These are phyloP conservation scores for Philhelius pedissequus DNA, from an alignment of 2,888 invertebrate species.

Conservation along the genomic window DNA sequence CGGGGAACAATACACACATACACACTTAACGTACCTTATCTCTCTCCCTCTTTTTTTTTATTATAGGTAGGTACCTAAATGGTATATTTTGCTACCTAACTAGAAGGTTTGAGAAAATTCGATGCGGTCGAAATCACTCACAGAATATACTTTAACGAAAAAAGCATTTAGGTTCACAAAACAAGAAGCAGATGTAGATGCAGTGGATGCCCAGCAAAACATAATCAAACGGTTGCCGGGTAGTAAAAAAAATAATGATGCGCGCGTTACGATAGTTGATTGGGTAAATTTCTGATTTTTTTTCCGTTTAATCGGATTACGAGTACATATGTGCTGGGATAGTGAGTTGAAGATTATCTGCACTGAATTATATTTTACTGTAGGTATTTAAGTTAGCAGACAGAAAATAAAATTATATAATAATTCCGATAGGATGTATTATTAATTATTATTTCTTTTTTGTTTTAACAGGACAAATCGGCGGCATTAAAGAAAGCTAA, in stretches of 20 bases:
- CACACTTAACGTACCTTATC: background rate
- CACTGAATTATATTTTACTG: background rate
- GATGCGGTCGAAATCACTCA: constrained; percentile 20
- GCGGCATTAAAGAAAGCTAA: constrained; percentile 79
- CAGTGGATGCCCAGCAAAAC: background rate
- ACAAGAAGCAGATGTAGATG: constrained; percentile 16
- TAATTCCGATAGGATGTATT: background rate
- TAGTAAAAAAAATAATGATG: background rate
- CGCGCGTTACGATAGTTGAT: constrained; percentile 24
- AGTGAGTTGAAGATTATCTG: background rate
- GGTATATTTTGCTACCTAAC: background rate
- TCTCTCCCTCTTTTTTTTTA: constrained; percentile 23
- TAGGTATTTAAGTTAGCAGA: background rate
- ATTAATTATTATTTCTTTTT: background rate
- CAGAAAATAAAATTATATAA: background rate
- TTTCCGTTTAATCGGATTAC: background rate
- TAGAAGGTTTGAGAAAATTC: background rate
- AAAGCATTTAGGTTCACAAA: background rate
- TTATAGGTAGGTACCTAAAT: constrained; percentile 7
- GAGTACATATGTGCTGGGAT: background rate
- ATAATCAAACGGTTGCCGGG: background rate
- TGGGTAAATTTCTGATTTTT: background rate
- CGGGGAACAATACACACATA: background rate
- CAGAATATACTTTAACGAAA: background rate
- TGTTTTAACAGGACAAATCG: constrained; percentile 75